These are phyloP conservation scores for Chauna torquata DNA, from an alignment of 2,113 vertebrate species.

Conservation along the genomic window DNA sequence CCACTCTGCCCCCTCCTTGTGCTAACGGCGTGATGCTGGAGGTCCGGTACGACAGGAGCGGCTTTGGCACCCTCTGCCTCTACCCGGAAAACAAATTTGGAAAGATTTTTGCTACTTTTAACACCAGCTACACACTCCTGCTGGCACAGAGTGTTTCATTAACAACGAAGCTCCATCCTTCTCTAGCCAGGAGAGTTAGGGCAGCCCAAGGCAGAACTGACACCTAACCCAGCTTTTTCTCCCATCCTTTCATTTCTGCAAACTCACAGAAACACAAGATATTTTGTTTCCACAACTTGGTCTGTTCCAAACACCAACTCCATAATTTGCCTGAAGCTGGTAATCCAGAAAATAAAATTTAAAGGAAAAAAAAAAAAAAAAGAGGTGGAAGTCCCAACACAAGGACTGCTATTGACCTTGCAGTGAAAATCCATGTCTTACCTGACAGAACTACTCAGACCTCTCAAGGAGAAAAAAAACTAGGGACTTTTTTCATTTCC, in stretches of 20 bases:
- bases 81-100: no score
- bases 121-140: background rate
- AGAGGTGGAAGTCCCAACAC: accelerated
- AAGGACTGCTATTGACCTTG: background rate
- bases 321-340: accelerated
- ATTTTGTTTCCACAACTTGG: accelerated
- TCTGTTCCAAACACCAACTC: background rate
- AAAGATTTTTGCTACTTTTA: background rate
- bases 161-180: background rate
- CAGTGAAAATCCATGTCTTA: background rate
- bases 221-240: background rate
- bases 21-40: background rate
- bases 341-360: background rate
- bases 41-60: no score
- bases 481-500: no score
- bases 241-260: accelerated
- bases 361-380: no score
- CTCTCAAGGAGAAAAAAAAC: background rate
- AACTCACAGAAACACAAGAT: background rate
- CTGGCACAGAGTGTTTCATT: background rate
- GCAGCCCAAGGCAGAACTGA: background rate
- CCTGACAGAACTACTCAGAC: background rate
- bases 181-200: background rate
- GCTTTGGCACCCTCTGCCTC: background rate
- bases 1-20: background rate